Conservation (phyloP, 2,113 vertebrate species). For the Labrus mixtus region DNA sequence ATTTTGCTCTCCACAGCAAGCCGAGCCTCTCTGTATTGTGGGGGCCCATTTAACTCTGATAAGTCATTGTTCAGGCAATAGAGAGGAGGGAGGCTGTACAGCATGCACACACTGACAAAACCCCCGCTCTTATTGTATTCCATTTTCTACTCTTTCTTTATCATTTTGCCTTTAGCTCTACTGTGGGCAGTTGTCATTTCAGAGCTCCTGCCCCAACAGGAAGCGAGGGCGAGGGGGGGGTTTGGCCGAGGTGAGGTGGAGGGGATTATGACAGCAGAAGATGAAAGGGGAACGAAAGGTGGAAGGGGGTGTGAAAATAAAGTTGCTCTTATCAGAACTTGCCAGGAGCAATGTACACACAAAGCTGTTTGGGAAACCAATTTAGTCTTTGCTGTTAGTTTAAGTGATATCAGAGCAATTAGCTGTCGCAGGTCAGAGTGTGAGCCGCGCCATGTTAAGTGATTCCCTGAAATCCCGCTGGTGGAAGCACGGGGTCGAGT, state of each 20-base stretch:
- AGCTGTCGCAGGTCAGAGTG: conserved; percentile 76
- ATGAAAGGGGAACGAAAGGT: conserved; percentile 59
- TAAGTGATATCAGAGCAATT: conserved; percentile 81
- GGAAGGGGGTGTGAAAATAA: conserved; percentile 65
- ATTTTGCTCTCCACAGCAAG: conserved; percentile 34
- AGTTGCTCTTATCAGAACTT: conserved; percentile 80
- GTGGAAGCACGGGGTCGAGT: conserved; percentile 21
- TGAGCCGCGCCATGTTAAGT: conserved; percentile 54
- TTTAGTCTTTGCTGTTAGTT: conserved; percentile 77
- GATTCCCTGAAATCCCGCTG: conserved; percentile 69
- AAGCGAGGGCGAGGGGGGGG: not conserved
- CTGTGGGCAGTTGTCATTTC: conserved; percentile 62
- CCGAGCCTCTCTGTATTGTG: conserved; percentile 43
- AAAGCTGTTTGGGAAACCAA: conserved; percentile 75
- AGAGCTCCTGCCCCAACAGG: conserved; percentile 32
- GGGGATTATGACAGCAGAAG: conserved; percentile 71
- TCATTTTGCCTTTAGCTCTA: conserved; percentile 49
- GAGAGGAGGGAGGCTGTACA: conserved; percentile 31
- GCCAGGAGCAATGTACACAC: conserved; percentile 75
- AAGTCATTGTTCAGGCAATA: conserved; percentile 63
- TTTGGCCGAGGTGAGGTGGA: not conserved
- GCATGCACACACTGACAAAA: conserved; percentile 3
- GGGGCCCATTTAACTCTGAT: conserved; percentile 68
- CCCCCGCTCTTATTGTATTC: not conserved
- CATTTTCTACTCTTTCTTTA: conserved; percentile 26